Base-by-base conservation (phyloP, 1,140 invertebrate species). In the Bombus turneri region DNA sequence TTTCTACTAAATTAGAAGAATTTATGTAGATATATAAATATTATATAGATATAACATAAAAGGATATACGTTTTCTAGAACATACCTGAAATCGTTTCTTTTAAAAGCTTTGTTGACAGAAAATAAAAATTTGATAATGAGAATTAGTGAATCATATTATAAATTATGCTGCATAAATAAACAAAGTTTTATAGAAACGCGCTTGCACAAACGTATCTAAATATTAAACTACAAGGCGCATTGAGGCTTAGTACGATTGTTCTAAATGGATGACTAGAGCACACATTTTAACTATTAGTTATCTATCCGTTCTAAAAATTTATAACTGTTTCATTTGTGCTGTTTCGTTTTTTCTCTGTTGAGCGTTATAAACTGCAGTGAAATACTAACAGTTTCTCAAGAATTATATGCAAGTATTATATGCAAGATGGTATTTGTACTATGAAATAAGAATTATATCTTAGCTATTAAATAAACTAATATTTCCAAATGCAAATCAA, bases 201-300 rank as follows among this genome's bases (percentile, higher is more conserved):
- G 81, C 57, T 82, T 79, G 83, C 82, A 57, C 31, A 74, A 84
- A 87, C 81, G 66, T 90, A 88, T 74, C 77, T 89, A 74, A 78
- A 78, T 78, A 71, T 79, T 91, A 85, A 71, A 90, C 86, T 91
- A 91, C 89, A 93, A 93, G 88, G 88, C 91, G 86, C 89, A 89
- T 91, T 91, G 82, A 93, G 91, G 92, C 89, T 87, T 92, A 81
- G 86, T 90, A 82, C 59, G 75, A 91, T 83, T 89, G 72, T 87
- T 86, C 91, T 92, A 79, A 88, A 87, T 93, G 88, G 89, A 93
- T 93, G 93, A 94, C 93, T 94, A 94, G 93, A 93, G 90, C 92
- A 93, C 91, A 94, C 91, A 92, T 93, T 93, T 92, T 77, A 87
- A 64, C 82, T 91, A 91, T 84, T 39, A 80, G 71, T 85, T 68